Conservation (phyloP, 1,140 invertebrate species). For the Lasaia peninsularis region DNA sequence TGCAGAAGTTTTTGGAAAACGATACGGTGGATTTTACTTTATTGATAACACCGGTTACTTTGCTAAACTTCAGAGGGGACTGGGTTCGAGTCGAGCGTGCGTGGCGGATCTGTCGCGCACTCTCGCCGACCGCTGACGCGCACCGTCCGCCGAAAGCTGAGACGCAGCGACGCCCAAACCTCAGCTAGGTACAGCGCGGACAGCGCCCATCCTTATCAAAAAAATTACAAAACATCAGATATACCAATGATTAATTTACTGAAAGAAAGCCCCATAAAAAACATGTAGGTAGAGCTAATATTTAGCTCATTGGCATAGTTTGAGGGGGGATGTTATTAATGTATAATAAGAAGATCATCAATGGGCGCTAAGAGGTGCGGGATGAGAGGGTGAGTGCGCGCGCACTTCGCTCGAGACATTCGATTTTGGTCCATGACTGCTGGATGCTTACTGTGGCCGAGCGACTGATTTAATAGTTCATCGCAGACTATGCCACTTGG, state of each 20-base stretch:
- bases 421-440: constrained; percentile 78
- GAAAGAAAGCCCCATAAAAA: neutral
- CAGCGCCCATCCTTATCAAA: constrained; percentile 47
- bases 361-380: constrained; percentile 64
- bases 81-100: constrained; percentile 67
- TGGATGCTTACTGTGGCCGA: constrained; percentile 70
- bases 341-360: constrained; percentile 71
- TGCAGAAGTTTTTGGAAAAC: constrained; percentile 50
- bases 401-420: constrained; percentile 70
- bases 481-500: constrained; percentile 51
- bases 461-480: constrained; percentile 71
- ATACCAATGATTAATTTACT: neutral
- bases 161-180: constrained; percentile 73
- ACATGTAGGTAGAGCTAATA: neutral
- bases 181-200: constrained; percentile 51
- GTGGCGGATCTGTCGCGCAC: constrained; percentile 63
- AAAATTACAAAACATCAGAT: constrained; percentile 18
- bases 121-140: constrained; percentile 46
- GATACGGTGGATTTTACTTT: constrained; percentile 35
- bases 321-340: constrained; percentile 32
- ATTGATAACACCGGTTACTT: constrained; percentile 60
- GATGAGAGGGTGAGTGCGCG: constrained; percentile 60
- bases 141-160: constrained; percentile 61
- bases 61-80: constrained; percentile 68
- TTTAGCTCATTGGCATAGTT: neutral